A percentile compares a stretch with the other conserved stretches of the same genome.
Conservation (phyloP, 2,797 vertebrate species). For the Peromyscus melanophrys region DNA sequence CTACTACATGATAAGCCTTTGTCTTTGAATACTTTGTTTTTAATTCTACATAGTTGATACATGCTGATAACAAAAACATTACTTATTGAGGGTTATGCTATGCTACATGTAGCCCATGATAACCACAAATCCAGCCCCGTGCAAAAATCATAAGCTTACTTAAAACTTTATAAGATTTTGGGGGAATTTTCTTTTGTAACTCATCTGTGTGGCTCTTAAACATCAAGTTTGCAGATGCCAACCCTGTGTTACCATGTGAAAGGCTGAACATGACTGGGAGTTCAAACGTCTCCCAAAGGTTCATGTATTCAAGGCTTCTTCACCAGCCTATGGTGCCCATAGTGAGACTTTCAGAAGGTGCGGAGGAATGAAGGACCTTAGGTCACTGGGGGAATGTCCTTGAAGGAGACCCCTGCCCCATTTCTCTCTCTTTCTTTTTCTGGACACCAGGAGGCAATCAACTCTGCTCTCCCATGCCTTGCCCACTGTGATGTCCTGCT, state of each 20-base stretch:
- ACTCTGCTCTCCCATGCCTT: not conserved
- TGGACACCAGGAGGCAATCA: not conserved
- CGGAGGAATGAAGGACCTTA: not conserved
- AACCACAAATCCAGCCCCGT: not conserved
- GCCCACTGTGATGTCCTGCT: not conserved
- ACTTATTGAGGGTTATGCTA: not conserved
- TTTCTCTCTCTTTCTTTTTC: not conserved
- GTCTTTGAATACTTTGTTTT: slow-evolving; percentile 16
- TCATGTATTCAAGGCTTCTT: not conserved
- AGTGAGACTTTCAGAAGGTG: not conserved
- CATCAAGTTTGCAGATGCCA: not conserved
- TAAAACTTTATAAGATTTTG: not conserved
- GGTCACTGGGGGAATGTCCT: not conserved
- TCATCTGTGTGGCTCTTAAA: not conserved
- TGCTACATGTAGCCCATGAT: not conserved
- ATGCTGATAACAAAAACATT: slow-evolving; percentile 41
- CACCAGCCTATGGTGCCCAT: not conserved
- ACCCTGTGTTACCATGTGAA: not conserved
- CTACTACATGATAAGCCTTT: not conserved
- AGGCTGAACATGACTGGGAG: not conserved
- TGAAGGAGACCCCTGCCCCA: not conserved
- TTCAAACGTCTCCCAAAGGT: not conserved
- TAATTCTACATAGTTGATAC: not conserved
- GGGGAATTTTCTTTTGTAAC: not conserved
- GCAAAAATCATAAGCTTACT: not conserved